Conservation (phyloP, 1,140 invertebrate species). For the Cydia amplana region DNA sequence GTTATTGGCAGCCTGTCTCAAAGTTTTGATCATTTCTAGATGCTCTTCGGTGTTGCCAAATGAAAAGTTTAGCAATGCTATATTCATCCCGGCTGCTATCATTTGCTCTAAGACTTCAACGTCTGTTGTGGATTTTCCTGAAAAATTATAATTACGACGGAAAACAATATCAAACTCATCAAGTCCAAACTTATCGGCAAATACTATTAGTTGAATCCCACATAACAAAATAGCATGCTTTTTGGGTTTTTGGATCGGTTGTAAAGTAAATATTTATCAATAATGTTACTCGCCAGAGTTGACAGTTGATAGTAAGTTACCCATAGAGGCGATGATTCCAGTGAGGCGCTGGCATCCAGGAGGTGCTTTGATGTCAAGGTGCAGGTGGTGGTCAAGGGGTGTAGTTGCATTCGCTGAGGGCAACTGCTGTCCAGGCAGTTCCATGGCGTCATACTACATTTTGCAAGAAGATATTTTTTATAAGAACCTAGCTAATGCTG, state of each 20-base stretch:
- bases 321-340: slow-evolving; percentile 64
- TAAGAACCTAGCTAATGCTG: no score
- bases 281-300: no score
- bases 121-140: slow-evolving; percentile 63
- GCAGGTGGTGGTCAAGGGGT: slow-evolving; percentile 59
- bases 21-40: slow-evolving; percentile 82
- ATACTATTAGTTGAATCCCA: background rate
- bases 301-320: slow-evolving; percentile 43
- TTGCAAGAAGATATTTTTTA: background rate
- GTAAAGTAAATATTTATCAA: no score
- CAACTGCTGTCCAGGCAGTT: slow-evolving; percentile 67
- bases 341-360: slow-evolving; percentile 63
- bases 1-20: slow-evolving; percentile 82
- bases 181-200: no score
- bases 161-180: no score
- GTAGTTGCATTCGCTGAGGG: slow-evolving; percentile 52
- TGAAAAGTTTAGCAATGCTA: slow-evolving; percentile 88
- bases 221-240: background rate
- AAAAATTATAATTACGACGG: slow-evolving; percentile 24
- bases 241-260: no score
- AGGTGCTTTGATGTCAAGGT: slow-evolving; percentile 62
- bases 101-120: slow-evolving; percentile 83
- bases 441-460: slow-evolving; percentile 63
- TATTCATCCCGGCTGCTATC: slow-evolving; percentile 91
- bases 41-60: slow-evolving; percentile 88